Evolutionary conservation across 2,113 vertebrate genomes (phyloP), one percentile per base, ranked within the genome.

Genomic region (Pygoscelis adeliae): DNA sequence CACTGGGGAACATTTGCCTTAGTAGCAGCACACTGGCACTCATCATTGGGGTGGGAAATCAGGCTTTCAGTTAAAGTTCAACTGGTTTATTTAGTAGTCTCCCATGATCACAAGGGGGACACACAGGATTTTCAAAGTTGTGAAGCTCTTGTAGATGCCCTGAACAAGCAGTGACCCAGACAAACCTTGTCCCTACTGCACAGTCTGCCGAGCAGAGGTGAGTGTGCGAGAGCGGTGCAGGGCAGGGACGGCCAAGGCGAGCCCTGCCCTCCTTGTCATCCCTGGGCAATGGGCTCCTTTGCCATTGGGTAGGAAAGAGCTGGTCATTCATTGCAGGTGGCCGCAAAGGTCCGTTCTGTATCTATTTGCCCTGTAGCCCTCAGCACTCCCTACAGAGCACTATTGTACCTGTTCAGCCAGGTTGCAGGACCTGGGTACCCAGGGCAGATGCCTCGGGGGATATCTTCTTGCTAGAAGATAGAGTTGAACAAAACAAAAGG

Each of bases 351-450:
- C 12, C 26, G 15, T 42, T 87, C 29, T 69, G 15, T 69, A 63
- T n/a, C 49, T 32, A 1, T 72, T 62, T 50, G 17, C 6, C 40
- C 4, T 12, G 20, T 59, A 63, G n/a, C n/a, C 15, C 80, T 91
- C 16, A 6, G 13, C 5, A 4, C 23, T 74, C 65, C 27, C 8
- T 71, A 20, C 2, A 2, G 65, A 63, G n/a, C 78, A 25, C 50
- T 62, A 0, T 2, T 46, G 42, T 42, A 38, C 15, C 50, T 1
- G 0, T 53, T 87, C 50, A 78, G 15, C 15, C 3, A 6, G 9
- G 5, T 15, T 83, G n/a, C 38, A 74, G 82, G 16, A 46, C 19
- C 38, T 20, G n/a, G 25, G 14, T 74, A 40, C 14, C 34, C 36
- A 30, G 20, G 59, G 38, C 42, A 78, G 59, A 62, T 44, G 30